Base-by-base conservation (phyloP, 53 echinoderm and acorn worm species). In the Paracentrotus lividus region DNA sequence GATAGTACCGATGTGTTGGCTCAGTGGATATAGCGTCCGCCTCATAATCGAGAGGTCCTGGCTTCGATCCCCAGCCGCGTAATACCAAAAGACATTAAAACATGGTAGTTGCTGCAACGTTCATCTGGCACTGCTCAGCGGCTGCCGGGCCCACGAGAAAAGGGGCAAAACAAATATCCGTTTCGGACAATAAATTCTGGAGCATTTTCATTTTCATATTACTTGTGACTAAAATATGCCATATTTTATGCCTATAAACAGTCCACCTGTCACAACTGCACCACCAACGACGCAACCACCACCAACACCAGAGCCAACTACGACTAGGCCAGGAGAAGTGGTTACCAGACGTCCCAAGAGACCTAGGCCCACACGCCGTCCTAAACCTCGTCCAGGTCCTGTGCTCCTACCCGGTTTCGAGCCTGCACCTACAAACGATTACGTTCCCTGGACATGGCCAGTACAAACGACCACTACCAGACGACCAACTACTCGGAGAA, bases 211-310 rank as follows among this genome's bases (percentile, higher is more conserved):
- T n/a, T n/a, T n/a, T n/a, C n/a, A n/a, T n/a, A n/a, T n/a, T n/a
- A n/a, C n/a, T n/a, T n/a, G n/a, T n/a, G n/a, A n/a, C n/a, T n/a
- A n/a, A n/a, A n/a, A n/a, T n/a, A n/a, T n/a, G n/a, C n/a, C n/a
- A n/a, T n/a, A n/a, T 27, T 2, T 72, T 81, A 26, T 81, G n/a
- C 3, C 26, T 13, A 26, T 47, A n/a, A n/a, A 81, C 81, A 92
- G 92, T 42, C 52, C 92, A 38, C 92, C 92, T 3, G 81, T 92
- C 40, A 92, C 92, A 2, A 92, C 92, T 14, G 92, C 77, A 6
- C 92, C 81, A 4, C 77, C 92, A 23, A 92, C 92, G 23, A 78
- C 77, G 3, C 24, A 24, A 31, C 78, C 81, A 0, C 91, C 91
- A 0, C 77, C 92, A 10, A 92, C 91, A 76, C 75, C 92, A 2